Evolutionary conservation across 2,888 invertebrate genomes (phyloP), one percentile per base, ranked within the genome.

Genomic region (Pterostichus madidus): DNA sequence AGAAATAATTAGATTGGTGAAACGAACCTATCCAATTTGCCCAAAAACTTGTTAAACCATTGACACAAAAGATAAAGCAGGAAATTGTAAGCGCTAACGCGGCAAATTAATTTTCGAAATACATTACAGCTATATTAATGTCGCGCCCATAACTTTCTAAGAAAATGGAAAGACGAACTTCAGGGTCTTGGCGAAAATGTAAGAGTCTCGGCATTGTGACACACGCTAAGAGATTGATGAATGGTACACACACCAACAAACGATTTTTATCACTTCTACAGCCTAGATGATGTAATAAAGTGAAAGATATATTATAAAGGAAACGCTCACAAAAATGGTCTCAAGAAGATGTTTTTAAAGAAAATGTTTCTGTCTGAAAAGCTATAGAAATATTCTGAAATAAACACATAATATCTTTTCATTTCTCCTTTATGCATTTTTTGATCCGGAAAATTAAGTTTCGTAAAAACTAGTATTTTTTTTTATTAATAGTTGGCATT

Each of bases 241-340:
- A 68, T 68, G 68, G 68, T 68, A 15, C 68, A 39, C 59, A 15
- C 35, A 39, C 68, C 35, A 7, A 11, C 68, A 8, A 68, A 68
- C 68, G 44, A 68, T 68, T 68, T 59, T 68, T 68, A 68, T 68
- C 68, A 68, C 68, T 68, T 68, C 68, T 32, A 17, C 13, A 59
- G 59, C 59, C 39, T 68, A 44, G 68, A 68, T 68, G 68, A 68
- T 68, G 68, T 68, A 68, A 68, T 68, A 68, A 68, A 68, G 44
- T 39, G 68, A 68, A 68, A 68, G 32, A 68, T 68, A 68, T 68
- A 68, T 68, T 68, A 68, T 68, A 39, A 8, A 68, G 11, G 68
- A 44, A 59, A 59, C 24, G 59, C 31, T 10, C 31, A 17, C 31
- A 31, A 59, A 59, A 59, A 10, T 31, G 10, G 5, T 49, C 5